These are phyloP conservation scores for Scaptomyza parva DNA, from an alignment of 2,888 invertebrate genomes.

Conservation along the genomic window DNA sequence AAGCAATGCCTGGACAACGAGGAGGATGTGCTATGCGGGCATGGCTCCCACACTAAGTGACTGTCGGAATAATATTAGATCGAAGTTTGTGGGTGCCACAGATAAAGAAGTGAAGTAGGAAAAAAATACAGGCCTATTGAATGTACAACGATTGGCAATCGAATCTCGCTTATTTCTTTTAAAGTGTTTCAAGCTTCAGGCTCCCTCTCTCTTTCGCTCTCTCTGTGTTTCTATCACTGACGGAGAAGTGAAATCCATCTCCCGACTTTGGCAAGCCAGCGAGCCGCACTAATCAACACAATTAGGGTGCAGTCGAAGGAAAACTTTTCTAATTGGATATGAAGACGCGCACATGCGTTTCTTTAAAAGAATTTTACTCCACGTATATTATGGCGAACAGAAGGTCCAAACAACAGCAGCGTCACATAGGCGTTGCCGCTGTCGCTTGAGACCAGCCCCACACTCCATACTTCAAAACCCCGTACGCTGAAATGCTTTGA, in stretches of 20 bases:
- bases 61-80: conserved; percentile 64
- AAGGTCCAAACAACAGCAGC: conserved; percentile 61
- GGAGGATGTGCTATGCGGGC: neutral
- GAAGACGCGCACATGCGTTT: conserved; percentile 80
- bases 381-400: conserved; percentile 21
- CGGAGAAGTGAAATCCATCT: conserved; percentile 27
- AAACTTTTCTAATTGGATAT: conserved; percentile 81
- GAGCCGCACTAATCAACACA: conserved; percentile 80
- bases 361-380: conserved; percentile 66
- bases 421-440: conserved; percentile 36
- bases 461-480: conserved; percentile 41
- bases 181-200: conserved; percentile 41
- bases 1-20: conserved; percentile 15
- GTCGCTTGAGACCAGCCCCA: conserved; percentile 26
- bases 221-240: neutral
- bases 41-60: conserved; percentile 49
- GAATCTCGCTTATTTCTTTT: conserved; percentile 56
- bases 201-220: neutral
- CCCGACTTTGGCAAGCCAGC: conserved; percentile 50
- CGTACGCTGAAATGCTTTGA: conserved; percentile 77
- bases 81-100: conserved; percentile 65
- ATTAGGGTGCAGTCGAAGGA: conserved; percentile 72
- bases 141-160: conserved; percentile 49
- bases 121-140: conserved; percentile 55
- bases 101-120: conserved; percentile 18